These are phyloP conservation scores for Morinoia aosen DNA, from an alignment of 2,888 invertebrate genomes.

Conservation along the genomic window DNA sequence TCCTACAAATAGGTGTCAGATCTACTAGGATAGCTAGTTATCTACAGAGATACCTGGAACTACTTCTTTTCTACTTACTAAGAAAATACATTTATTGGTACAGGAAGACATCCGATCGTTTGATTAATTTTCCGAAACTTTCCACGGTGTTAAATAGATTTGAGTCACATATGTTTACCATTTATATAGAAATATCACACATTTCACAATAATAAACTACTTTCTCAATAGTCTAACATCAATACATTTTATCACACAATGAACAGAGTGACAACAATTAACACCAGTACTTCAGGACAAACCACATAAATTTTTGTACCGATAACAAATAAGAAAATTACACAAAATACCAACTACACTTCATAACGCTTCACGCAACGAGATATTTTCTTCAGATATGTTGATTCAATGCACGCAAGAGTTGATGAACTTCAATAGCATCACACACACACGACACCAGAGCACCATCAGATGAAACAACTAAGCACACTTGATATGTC, in stretches of 20 bases:
- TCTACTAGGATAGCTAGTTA: neutral
- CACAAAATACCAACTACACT: neutral
- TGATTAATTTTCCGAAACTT: neutral
- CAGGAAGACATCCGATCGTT: slow-evolving; percentile 12
- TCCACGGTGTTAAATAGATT: neutral
- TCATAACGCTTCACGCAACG: neutral
- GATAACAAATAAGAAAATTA: neutral
- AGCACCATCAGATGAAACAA: neutral
- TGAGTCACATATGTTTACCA: neutral
- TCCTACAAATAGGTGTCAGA: neutral
- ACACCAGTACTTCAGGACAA: neutral
- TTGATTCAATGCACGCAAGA: neutral
- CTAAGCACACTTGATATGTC: neutral
- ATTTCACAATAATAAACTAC: neutral
- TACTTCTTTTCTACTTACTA: neutral
- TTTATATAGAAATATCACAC: neutral
- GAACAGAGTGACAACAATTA: neutral
- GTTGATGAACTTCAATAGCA: neutral
- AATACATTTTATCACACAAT: neutral
- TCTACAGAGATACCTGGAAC: neutral
- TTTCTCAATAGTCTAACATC: neutral
- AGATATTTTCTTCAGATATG: neutral
- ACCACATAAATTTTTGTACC: neutral
- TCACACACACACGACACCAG: neutral
- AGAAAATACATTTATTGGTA: neutral